Evolutionary conservation across 2,113 vertebrate genomes (phyloP).

Genomic region (Amphiprion percula): DNA sequence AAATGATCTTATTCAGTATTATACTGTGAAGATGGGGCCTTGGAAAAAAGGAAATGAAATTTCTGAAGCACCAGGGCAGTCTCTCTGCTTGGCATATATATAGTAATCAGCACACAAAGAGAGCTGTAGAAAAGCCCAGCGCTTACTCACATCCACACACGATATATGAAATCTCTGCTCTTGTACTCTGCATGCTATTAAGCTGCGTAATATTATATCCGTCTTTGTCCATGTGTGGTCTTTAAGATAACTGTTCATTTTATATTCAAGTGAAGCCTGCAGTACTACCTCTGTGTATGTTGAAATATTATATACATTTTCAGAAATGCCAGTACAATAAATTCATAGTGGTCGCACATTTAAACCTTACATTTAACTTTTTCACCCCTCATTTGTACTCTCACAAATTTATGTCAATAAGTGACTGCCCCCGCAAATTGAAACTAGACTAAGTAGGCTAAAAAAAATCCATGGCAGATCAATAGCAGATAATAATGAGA

Average conservation of each 20-base stretch:
- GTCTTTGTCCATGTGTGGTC: constrained; percentile 16
- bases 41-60: constrained; percentile 48
- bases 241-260: constrained; percentile 50
- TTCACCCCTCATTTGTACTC: constrained; percentile 6
- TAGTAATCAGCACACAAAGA: constrained; percentile 47
- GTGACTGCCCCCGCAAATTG: constrained; percentile 1
- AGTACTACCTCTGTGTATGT: constrained; percentile 17
- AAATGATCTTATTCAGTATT: constrained; percentile 49
- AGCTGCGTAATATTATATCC: background rate
- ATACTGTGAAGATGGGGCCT: constrained; percentile 28
- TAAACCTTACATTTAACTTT: background rate
- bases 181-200: background rate
- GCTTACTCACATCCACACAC: constrained; percentile 13
- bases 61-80: constrained; percentile 56
- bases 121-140: constrained; percentile 19
- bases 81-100: constrained; percentile 38
- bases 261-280: constrained; percentile 45
- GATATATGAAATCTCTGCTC: constrained; percentile 27
- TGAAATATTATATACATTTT: constrained; percentile 1
- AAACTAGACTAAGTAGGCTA: constrained; percentile 8
- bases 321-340: background rate
- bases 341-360: background rate
- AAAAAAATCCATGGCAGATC: constrained; percentile 64
- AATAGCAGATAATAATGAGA: constrained; percentile 59
- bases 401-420: constrained; percentile 18